These are phyloP conservation scores for Anhinga rufa DNA, from an alignment of 2,113 vertebrate species.

Conservation along the genomic window DNA sequence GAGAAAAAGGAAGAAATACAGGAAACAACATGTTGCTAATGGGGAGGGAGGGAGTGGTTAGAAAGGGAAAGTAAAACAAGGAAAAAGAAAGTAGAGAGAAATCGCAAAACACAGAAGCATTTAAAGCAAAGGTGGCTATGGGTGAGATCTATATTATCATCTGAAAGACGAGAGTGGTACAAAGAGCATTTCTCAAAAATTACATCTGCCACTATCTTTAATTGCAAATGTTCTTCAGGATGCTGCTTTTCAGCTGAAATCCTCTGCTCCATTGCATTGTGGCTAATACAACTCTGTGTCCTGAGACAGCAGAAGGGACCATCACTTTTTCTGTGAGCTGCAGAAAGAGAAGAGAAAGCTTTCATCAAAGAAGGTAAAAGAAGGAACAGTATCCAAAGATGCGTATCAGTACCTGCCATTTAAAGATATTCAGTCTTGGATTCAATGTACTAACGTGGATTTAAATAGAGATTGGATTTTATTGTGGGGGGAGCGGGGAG, in stretches of 20 bases:
- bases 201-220: not conserved
- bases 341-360: not conserved
- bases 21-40: not conserved
- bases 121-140: not conserved
- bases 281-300: not conserved
- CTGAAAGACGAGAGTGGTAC: not conserved
- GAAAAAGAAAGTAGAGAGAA: not conserved
- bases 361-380: not conserved
- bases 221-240: not conserved
- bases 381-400: not conserved
- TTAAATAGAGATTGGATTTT: not conserved
- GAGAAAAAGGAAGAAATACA: not conserved
- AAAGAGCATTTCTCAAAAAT: not conserved
- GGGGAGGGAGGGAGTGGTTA: rapidly evolving
- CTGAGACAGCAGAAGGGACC: not conserved
- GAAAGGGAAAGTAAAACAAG: not conserved
- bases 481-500: not conserved
- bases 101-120: not conserved
- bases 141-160: not conserved
- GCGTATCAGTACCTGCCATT: not conserved
- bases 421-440: not conserved
- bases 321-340: not conserved
- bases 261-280: not conserved
- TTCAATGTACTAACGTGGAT: not conserved
- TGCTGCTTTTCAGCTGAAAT: not conserved